Percentiles rank a stretch among this genome's conserved stretches.
Evolutionary conservation across 2,888 invertebrate genomes (phyloP).

Genomic region (Acronicta alni): DNA sequence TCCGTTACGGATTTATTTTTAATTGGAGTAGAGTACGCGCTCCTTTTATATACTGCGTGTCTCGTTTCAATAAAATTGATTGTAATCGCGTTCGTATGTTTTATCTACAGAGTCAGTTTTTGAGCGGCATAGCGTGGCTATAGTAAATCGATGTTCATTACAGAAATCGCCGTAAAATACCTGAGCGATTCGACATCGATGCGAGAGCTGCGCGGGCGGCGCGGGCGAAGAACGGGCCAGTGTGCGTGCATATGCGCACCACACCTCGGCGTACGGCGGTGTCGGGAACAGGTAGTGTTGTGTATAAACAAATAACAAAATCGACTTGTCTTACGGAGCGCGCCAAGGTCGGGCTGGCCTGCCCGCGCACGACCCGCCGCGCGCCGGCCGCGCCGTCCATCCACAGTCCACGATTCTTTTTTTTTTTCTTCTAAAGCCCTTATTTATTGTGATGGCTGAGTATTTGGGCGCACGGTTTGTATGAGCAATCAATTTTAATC

Average conservation of each 20-base stretch:
- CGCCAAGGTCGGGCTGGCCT: slow-evolving; percentile 81
- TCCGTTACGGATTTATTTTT: slow-evolving; percentile 73
- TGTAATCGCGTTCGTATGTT: slow-evolving; percentile 77
- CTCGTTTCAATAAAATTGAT: slow-evolving; percentile 77
- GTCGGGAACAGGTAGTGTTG: slow-evolving; percentile 85
- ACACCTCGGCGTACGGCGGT: slow-evolving; percentile 58
- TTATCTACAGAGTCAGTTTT: slow-evolving; percentile 79
- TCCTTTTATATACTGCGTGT: slow-evolving; percentile 67
- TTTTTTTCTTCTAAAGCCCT: slow-evolving; percentile 82
- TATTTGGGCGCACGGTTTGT: slow-evolving; percentile 89
- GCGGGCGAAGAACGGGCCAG: slow-evolving; percentile 51
- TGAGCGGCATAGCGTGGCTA: slow-evolving; percentile 76
- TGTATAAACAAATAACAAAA: slow-evolving; percentile 89
- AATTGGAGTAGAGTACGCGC: slow-evolving; percentile 71
- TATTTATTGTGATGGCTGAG: slow-evolving; percentile 88
- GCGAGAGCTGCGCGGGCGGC: slow-evolving; percentile 63
- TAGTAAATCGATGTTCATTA: slow-evolving; percentile 87
- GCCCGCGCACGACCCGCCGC: slow-evolving; percentile 67
- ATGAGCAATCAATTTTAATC: slow-evolving; percentile 90
- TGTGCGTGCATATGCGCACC: slow-evolving; percentile 59
- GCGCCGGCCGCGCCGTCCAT: slow-evolving; percentile 69
- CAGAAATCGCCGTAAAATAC: slow-evolving; percentile 86
- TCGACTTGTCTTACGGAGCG: slow-evolving; percentile 87
- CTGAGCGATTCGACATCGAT: slow-evolving; percentile 80
- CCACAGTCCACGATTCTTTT: slow-evolving; percentile 74